Base-by-base conservation (phyloP, 2,797 vertebrate genomes). In the Erithacus rubecula region DNA sequence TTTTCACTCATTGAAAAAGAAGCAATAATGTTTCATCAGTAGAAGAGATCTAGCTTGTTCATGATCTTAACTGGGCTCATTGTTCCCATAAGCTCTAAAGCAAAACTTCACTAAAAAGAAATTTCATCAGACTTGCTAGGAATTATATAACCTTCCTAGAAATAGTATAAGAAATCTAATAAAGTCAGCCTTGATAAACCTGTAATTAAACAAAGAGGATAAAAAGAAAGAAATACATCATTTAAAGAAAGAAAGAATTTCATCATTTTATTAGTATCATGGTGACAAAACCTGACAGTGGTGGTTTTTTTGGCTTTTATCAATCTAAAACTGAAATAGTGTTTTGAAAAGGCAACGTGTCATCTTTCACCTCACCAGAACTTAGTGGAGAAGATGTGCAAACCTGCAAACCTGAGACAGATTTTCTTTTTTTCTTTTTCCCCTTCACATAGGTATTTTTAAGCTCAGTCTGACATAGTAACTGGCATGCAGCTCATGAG, bases 1-100 rank as follows among this genome's bases (percentile, higher is more conserved):
- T 41, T 95, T 93, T 67, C 30, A 78, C 39, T 82, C 47, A 27
- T n/a, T 93, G 52, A 70, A 70, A 88, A 94, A 86, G 81, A 94
- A 59, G 15, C 46, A 41, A 49, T 71, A 30, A 63, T 43, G 27
- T 72, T 89, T 88, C 83, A 63, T 90, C 82, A 92, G 55, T 39
- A 52, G 86, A 84, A 81, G 93, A 69, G 76, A 92, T 93, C 84
- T 65, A 92, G 41, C n/a, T 80, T 80, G 14, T 72, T 88, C 69
- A 43, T 14, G 6, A 55, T 52, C 56, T 89, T 32, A 88, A 76
- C 34, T 29, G 17, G 67, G 41, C 34, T 91, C 34, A 36, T 52
- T 44, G 34, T 27, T 55, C 44, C 26, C 26, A n/a, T 83, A 76
- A 83, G 11, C 23, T 63, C 67, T 91, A 72, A 94, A 89, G 11